These are phyloP conservation scores for Bombus soroeensis DNA, from an alignment of 1,140 invertebrate genomes.

Conservation along the genomic window DNA sequence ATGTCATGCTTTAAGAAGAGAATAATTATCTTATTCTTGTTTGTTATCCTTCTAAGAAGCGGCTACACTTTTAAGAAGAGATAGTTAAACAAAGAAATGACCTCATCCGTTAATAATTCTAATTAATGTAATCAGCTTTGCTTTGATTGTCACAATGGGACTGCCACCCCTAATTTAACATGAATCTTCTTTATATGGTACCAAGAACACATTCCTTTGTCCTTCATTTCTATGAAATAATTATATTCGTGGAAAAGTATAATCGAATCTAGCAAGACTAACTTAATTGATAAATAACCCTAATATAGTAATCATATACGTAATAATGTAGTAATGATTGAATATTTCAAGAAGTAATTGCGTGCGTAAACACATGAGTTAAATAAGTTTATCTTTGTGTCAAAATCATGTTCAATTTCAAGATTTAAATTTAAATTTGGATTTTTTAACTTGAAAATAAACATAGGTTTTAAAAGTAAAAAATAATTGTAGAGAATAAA, in stretches of 20 bases:
- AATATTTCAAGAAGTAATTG: no score
- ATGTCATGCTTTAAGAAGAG: neutral
- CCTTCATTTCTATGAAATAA: neutral
- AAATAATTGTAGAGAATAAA: no score
- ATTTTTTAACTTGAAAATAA: no score
- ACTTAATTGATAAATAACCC: no score
- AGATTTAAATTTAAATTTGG: no score
- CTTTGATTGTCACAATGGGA: neutral
- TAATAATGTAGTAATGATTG: no score
- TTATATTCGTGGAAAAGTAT: neutral
- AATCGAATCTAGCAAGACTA: neutral
- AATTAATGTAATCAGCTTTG: neutral
- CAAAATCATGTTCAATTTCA: no score
- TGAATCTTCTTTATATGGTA: neutral
- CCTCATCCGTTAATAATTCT: slow-evolving; percentile 1
- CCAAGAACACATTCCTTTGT: neutral
- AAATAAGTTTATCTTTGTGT: no score
- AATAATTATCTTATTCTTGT: neutral
- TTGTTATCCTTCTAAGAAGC: neutral
- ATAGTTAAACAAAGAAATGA: neutral
- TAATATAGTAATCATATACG: no score
- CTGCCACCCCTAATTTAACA: neutral
- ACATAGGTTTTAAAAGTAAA: no score
- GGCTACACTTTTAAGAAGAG: neutral
- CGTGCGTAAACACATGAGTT: no score